Percentiles rank a stretch among this genome's conserved stretches.
Conservation (phyloP, 2,888 invertebrate genomes). For the Tipula unca region DNA sequence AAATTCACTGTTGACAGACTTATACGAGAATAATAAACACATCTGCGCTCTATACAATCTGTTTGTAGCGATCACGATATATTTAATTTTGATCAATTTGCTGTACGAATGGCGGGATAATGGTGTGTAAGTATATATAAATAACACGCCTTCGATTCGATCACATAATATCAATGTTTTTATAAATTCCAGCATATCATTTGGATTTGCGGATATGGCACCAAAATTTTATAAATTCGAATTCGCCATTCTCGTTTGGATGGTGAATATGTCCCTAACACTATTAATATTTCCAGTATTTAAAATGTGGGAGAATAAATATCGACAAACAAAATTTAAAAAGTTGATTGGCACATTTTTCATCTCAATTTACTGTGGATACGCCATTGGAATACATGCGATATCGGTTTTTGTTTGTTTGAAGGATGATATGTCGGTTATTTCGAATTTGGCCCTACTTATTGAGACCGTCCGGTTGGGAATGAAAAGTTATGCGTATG, state of each 20-base stretch:
- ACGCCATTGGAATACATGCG: slow-evolving; percentile 32
- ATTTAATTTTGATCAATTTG: neutral
- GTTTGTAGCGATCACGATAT: neutral
- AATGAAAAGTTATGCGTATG: slow-evolving; percentile 84
- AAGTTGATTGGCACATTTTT: neutral
- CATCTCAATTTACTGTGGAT: neutral
- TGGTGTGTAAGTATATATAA: neutral
- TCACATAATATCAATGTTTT: neutral
- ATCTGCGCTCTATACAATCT: neutral
- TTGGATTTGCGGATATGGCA: neutral
- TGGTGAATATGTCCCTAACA: neutral
- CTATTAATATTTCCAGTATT: neutral
- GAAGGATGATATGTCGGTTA: slow-evolving; percentile 30
- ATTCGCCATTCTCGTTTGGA: neutral
- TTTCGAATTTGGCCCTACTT: slow-evolving; percentile 36
- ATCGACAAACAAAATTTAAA: neutral
- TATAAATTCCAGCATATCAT: neutral
- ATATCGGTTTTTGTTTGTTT: neutral
- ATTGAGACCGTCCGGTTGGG: slow-evolving; percentile 55
- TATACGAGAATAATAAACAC: neutral
- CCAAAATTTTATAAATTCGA: neutral
- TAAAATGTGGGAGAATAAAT: neutral
- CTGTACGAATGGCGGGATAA: neutral
- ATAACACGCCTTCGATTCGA: neutral
- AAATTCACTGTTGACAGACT: neutral